These are phyloP conservation scores for Bambusicola thoracicus DNA, from an alignment of 2,113 vertebrate species.

Conservation along the genomic window DNA sequence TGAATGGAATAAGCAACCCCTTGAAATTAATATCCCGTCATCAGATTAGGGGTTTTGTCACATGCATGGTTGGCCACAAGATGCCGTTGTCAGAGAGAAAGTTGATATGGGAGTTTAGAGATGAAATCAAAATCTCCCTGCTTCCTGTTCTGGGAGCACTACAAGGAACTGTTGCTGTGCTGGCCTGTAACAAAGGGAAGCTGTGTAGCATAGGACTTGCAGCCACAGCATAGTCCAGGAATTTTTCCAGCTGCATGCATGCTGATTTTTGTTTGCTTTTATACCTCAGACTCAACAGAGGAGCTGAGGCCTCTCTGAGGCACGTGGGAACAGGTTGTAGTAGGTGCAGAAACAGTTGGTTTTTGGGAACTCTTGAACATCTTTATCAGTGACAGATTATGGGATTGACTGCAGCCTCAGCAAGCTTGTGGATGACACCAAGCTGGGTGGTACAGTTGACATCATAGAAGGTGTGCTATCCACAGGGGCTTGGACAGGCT, in stretches of 20 bases:
- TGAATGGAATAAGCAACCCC: neutral
- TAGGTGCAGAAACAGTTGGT: neutral
- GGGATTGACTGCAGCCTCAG: too few relatives aligned
- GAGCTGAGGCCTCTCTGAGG: neutral
- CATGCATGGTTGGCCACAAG: neutral
- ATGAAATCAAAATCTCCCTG: neutral
- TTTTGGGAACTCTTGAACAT: too few relatives aligned
- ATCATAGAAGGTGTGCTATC: too few relatives aligned
- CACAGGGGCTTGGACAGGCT: too few relatives aligned
- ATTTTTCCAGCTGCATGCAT: neutral
- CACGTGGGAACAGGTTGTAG: neutral
- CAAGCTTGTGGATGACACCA: too few relatives aligned
- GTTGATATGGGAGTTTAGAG: neutral
- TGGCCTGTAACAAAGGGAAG: neutral
- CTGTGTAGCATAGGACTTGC: too few relatives aligned
- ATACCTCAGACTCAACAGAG: neutral
- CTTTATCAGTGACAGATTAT: too few relatives aligned
- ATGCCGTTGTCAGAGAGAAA: neutral
- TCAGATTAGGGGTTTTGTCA: neutral
- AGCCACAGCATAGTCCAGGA: neutral
- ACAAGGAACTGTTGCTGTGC: rapidly evolving
- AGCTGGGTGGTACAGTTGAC: too few relatives aligned
- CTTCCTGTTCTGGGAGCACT: neutral
- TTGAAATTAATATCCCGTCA: neutral
- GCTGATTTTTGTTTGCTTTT: neutral